These are phyloP conservation scores for Luscinia luscinia DNA, from an alignment of 2,797 vertebrate genomes.

Conservation along the genomic window DNA sequence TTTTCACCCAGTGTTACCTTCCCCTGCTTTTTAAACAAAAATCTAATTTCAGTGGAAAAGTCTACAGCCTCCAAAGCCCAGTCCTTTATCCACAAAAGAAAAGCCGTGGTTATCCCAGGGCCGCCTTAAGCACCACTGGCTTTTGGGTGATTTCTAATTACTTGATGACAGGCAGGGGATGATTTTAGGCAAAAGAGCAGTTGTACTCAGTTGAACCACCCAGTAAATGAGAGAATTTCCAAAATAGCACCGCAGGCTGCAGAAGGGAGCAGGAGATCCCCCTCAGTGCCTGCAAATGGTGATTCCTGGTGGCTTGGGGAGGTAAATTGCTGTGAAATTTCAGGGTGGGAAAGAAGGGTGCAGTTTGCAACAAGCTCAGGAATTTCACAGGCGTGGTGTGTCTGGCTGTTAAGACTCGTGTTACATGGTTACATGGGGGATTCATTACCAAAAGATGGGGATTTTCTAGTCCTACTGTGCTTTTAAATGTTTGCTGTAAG, in stretches of 20 bases:
- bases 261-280: not conserved
- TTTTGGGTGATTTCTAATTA: conserved; percentile 61
- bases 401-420: not conserved
- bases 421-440: not conserved
- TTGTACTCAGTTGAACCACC: conserved; percentile 18
- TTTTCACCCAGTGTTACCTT: not conserved
- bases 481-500: not conserved
- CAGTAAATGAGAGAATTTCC: conserved; percentile 54
- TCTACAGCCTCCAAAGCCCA: not conserved
- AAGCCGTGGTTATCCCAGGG: not conserved
- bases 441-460: not conserved
- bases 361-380: not conserved
- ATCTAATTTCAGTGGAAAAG: not conserved
- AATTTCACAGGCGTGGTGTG: not conserved
- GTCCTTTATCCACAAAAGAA: not conserved
- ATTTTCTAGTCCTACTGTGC: not conserved
- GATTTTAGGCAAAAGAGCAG: conserved; percentile 34
- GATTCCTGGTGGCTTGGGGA: not conserved
- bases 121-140: conserved; percentile 38
- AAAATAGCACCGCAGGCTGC: not conserved
- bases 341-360: not conserved
- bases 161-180: not conserved
- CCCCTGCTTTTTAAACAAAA: not conserved
- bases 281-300: not conserved
- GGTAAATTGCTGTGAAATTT: conserved; percentile 6